These are phyloP conservation scores for Torymus tubicola DNA, from an alignment of 2,888 invertebrate species.

Conservation along the genomic window DNA sequence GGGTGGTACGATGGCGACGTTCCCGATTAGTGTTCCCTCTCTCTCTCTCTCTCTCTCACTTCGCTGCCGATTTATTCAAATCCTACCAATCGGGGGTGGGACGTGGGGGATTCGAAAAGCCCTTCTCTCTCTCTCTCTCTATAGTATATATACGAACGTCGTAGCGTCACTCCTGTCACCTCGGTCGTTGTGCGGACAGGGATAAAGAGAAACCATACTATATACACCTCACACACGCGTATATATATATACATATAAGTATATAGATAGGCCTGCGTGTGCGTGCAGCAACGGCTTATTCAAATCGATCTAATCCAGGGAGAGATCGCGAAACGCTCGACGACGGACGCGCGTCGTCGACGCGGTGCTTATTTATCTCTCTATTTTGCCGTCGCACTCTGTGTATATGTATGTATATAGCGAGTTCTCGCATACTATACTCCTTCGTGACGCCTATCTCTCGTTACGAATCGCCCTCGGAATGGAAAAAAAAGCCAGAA, in stretches of 20 bases:
- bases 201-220: slow-evolving; percentile 53
- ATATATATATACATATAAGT: background rate
- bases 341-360: background rate
- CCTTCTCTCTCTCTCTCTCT: background rate
- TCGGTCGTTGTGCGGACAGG: slow-evolving; percentile 1
- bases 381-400: too few relatives aligned
- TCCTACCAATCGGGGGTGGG: slow-evolving; percentile 17
- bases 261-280: background rate
- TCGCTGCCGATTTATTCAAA: slow-evolving; percentile 54
- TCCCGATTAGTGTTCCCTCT: slow-evolving; percentile 35
- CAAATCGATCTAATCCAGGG: slow-evolving; percentile 42
- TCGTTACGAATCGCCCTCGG: background rate
- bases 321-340: slow-evolving; percentile 10
- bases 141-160: background rate
- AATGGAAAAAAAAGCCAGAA: too few relatives aligned
- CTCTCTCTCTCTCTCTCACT: background rate
- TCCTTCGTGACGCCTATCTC: slow-evolving; percentile 33
- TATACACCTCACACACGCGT: background rate
- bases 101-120: slow-evolving; percentile 41
- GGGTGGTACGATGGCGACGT: too few relatives aligned
- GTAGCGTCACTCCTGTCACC: slow-evolving; percentile 23
- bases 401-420: background rate
- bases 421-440: background rate
- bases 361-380: too few relatives aligned
- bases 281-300: slow-evolving; percentile 35